A percentile compares a stretch with the other conserved stretches of the same genome.
These are phyloP conservation scores for Phymorhynchus buccinoides DNA, from an alignment of 1,140 invertebrate species.

Conservation along the genomic window DNA sequence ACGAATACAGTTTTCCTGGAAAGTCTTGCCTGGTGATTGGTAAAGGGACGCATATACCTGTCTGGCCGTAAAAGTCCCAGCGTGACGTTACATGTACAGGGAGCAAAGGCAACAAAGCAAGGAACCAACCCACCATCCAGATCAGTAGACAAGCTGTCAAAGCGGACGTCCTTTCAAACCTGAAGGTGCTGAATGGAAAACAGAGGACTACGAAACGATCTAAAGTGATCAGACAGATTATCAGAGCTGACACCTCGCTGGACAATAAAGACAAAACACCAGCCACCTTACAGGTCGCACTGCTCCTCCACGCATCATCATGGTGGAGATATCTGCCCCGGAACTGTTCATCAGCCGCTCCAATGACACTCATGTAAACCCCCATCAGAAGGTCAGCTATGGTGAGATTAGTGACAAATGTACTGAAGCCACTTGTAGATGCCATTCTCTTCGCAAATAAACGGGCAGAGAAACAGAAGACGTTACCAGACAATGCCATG, in stretches of 20 bases:
- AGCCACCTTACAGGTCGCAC: constrained; percentile 56
- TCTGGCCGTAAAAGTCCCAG: too few species aligned
- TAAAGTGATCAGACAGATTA: constrained; percentile 48
- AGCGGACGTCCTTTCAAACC: neutral
- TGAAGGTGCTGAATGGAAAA: constrained; percentile 52
- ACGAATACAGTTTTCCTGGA: too few species aligned
- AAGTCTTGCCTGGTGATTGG: too few species aligned
- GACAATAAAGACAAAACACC: constrained; percentile 60
- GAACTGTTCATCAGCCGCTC: constrained; percentile 34
- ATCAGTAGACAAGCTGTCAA: neutral
- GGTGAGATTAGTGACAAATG: constrained; percentile 62
- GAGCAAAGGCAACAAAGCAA: constrained; percentile 12
- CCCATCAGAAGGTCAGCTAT: constrained; percentile 67
- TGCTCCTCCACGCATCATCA: constrained; percentile 54
- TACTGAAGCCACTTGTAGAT: constrained; percentile 46
- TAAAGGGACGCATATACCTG: too few species aligned
- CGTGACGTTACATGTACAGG: neutral
- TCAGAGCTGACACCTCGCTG: constrained; percentile 38
- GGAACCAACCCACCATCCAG: neutral
- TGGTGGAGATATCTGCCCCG: constrained; percentile 56
- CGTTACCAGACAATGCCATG: constrained; percentile 52
- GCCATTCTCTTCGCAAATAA: constrained; percentile 22
- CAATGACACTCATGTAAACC: constrained; percentile 66
- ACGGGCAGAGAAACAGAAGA: constrained; percentile 49
- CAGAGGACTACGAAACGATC: constrained; percentile 57